A percentile compares a stretch with the other conserved stretches of the same genome.
These are phyloP conservation scores for Tachycineta bicolor DNA, from an alignment of 2,113 vertebrate genomes.

Conservation along the genomic window DNA sequence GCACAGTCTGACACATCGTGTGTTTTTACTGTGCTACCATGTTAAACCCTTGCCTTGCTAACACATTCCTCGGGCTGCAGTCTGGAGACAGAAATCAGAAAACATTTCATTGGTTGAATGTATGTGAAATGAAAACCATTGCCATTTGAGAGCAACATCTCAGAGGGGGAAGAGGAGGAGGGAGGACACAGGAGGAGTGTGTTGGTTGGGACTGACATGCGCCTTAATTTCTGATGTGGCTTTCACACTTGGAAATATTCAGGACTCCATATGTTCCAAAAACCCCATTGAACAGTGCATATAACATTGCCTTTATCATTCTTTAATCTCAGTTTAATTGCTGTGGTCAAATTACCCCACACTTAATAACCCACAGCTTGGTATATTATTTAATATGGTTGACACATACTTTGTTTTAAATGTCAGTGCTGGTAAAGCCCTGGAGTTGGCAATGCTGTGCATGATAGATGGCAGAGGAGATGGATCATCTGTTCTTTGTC, in stretches of 20 bases:
- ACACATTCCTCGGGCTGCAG: neutral
- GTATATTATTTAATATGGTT: conserved; percentile 87
- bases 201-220: conserved; percentile 65
- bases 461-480: conserved; percentile 83
- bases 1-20: neutral
- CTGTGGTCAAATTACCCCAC: conserved; percentile 89
- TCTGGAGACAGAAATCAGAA: neutral
- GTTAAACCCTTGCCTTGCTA: neutral
- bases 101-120: neutral
- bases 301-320: conserved; percentile 78
- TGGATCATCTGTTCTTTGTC: conserved; percentile 83
- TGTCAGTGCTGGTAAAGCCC: conserved; percentile 80
- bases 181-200: neutral
- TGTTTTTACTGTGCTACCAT: neutral
- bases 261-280: conserved; percentile 75
- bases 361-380: conserved; percentile 97
- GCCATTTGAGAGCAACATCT: neutral
- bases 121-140: neutral
- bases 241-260: conserved; percentile 76
- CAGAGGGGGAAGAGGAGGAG: neutral
- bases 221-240: conserved; percentile 66
- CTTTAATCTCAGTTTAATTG: conserved; percentile 96
- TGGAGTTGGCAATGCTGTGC: conserved; percentile 80
- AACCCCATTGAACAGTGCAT: conserved; percentile 61
- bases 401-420: conserved; percentile 87